Evolutionary conservation across 1,140 invertebrate species (phyloP), one percentile per base, ranked within the genome.

Genomic region (Anthonomus grandis): DNA sequence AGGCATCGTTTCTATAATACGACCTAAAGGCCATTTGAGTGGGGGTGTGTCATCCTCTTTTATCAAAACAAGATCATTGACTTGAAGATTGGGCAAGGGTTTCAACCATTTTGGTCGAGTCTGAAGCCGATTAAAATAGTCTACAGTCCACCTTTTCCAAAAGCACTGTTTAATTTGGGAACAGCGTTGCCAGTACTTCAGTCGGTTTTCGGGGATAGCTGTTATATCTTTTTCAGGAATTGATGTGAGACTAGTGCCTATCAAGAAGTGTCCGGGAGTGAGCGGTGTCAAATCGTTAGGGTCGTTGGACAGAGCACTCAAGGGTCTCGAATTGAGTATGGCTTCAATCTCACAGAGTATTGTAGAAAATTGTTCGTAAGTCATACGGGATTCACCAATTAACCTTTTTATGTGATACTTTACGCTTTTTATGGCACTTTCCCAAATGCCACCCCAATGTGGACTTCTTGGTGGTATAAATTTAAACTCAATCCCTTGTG

Each of bases 191-290:
- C 45, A 49, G 22, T 41, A 56, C 6, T 47, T 8, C 8, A 39
- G 47, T 12, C 63, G 57, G 52, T 65, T 64, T 19, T 44, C 17
- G 3, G 52, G 39, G 10, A 58, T 8, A 23, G 36, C 17, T 19
- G 21, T 15, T 10, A 48, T 18, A 48, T 59, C 45, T 10, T 25
- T 18, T 21, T 65, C 63, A 21, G 66, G 63, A 17, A 66, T 13
- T 9, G 64, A 24, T 3, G 48, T 63, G 4, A 72, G 39, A 10
- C 67, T 57, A 22, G 50, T 19, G 6, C 72, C 72, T 47, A 73
- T 73, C 12, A 75, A 46, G 41, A 76, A 76, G 59, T 75, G 71
- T 13, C 56, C 72, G 9, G 74, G 72, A n/a, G 73, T 72, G 1
- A 72, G 46, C 12, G 38, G 9, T 0, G 15, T 13, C 10, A 61